Evolutionary conservation across 2,888 invertebrate genomes (phyloP).

Genomic region (Apamea sordens): DNA sequence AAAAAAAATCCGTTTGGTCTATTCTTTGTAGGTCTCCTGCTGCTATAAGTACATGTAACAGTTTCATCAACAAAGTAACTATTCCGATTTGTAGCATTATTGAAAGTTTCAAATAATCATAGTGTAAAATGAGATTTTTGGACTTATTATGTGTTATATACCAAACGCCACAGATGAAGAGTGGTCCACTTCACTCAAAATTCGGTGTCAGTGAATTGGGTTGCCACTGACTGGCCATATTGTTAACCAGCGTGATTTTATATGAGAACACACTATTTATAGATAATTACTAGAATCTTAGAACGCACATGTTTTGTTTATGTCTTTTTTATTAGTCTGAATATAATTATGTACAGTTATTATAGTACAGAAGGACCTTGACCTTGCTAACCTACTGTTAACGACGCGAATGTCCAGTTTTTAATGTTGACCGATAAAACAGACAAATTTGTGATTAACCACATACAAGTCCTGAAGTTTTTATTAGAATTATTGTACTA

Average conservation of each 20-base stretch:
- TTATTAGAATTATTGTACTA: not conserved
- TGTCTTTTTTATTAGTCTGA: slow-evolving; percentile 21
- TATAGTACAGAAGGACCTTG: slow-evolving; percentile 21
- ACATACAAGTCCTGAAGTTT: not conserved
- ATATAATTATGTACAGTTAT: slow-evolving; percentile 20
- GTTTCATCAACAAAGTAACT: not conserved
- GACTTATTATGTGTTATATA: not conserved
- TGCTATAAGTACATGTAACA: not conserved
- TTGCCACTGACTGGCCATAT: slow-evolving; percentile 1
- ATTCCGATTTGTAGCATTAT: not conserved
- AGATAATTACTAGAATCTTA: slow-evolving; percentile 41
- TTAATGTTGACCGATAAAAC: not conserved
- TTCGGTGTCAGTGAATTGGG: slow-evolving; percentile 16
- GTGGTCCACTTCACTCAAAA: slow-evolving; percentile 18
- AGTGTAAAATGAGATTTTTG: not conserved
- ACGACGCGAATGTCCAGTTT: slow-evolving; percentile 10
- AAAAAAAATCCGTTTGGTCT: too few relatives aligned
- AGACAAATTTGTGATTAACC: slow-evolving; percentile 1
- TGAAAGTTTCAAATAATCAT: not conserved
- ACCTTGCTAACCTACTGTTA: not conserved
- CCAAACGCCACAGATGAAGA: not conserved
- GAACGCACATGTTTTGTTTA: slow-evolving; percentile 47
- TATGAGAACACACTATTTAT: slow-evolving; percentile 25
- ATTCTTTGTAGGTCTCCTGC: not conserved
- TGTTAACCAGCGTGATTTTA: slow-evolving; percentile 12